phyloP scores from a whole-genome alignment of 2,797 vertebrate genomes.

The Mycteria americana region DNA sequence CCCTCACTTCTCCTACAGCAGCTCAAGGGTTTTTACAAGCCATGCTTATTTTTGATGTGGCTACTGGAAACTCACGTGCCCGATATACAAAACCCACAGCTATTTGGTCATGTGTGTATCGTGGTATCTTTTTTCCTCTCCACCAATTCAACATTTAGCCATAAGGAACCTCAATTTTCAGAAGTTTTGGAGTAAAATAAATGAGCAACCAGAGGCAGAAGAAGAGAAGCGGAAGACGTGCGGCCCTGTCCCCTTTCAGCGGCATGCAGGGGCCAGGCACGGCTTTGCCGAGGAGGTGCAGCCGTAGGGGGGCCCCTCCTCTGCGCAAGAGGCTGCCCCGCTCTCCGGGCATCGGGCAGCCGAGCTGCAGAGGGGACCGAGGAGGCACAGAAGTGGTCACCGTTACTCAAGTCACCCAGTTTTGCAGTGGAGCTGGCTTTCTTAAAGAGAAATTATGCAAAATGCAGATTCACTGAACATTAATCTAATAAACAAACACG shows the following conservation, averaged over 20 bases:
- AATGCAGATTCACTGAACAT: not conserved
- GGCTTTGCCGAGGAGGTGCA: not conserved
- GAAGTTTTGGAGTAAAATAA: not conserved
- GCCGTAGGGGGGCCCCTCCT: accelerated
- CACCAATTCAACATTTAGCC: not conserved
- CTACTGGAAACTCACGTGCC: not conserved
- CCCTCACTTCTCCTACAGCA: not conserved
- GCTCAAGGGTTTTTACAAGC: not conserved
- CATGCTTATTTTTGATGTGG: not conserved
- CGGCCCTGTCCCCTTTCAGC: not conserved
- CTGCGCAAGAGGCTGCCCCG: not conserved
- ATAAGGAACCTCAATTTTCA: not conserved
- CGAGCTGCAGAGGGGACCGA: not conserved
- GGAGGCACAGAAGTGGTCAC: not conserved
- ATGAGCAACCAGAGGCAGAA: not conserved
- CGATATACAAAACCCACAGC: not conserved
- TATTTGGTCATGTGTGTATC: not conserved
- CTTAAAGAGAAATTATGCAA: not conserved
- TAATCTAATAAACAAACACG: not conserved
- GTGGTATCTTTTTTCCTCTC: not conserved
- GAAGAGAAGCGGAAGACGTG: not conserved
- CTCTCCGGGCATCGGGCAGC: not conserved
- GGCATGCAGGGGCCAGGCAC: not conserved
- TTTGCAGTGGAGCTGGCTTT: not conserved
- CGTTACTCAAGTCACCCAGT: not conserved